Percentiles rank a stretch among this genome's conserved stretches.
These are phyloP conservation scores for Lepus townsendii DNA, from an alignment of 2,797 vertebrate species.

Conservation along the genomic window DNA sequence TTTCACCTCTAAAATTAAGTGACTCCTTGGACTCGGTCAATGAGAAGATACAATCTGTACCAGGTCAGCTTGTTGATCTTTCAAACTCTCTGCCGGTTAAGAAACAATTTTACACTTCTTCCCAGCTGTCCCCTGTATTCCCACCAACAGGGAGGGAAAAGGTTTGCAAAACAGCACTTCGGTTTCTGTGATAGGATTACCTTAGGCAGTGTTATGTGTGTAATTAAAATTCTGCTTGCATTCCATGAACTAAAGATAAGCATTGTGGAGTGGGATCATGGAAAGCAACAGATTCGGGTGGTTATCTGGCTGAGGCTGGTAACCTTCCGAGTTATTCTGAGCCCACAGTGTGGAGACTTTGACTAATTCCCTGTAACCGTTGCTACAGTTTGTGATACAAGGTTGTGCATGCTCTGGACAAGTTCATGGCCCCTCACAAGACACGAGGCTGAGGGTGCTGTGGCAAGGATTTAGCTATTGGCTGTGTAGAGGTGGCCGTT, in stretches of 20 bases:
- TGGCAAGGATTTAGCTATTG: conserved; percentile 27
- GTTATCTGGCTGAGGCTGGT: neutral
- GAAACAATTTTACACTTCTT: conserved; percentile 60
- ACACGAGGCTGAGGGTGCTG: neutral
- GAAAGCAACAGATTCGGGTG: conserved; percentile 14
- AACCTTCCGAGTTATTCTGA: conserved; percentile 1
- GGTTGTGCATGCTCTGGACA: conserved; percentile 12
- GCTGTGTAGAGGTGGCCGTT: conserved; percentile 49
- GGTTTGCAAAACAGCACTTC: conserved; percentile 67
- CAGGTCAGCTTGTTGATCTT: conserved; percentile 65
- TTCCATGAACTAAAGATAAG: conserved; percentile 68
- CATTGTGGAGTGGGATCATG: neutral
- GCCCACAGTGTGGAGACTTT: conserved; percentile 1
- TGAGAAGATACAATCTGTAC: conserved; percentile 27
- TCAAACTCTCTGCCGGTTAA: conserved; percentile 62
- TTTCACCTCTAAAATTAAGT: conserved; percentile 14
- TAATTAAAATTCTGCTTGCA: conserved; percentile 83
- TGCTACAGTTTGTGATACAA: neutral
- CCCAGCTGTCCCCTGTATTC: conserved; percentile 67
- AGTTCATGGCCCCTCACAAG: neutral
- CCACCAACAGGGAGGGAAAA: neutral
- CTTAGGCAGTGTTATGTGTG: conserved; percentile 75
- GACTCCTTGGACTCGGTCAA: conserved; percentile 23
- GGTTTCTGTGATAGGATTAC: conserved; percentile 75
- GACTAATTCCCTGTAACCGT: conserved; percentile 1